Conservation (phyloP, 2,888 invertebrate genomes). For the Platycheirus rosarum region DNA sequence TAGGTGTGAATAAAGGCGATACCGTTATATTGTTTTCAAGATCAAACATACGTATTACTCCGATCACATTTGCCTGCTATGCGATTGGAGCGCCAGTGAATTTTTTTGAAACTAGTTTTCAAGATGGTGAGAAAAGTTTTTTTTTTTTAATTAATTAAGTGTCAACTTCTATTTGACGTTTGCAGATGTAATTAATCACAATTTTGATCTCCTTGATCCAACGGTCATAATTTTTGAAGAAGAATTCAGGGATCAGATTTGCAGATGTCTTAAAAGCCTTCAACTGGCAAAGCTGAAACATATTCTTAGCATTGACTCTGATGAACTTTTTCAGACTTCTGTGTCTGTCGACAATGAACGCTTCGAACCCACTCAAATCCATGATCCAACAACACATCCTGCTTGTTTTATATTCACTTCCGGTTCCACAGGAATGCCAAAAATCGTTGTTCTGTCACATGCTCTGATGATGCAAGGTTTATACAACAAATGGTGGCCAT, state of each 20-base stretch:
- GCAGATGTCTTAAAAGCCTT: not conserved
- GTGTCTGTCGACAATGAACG: not conserved
- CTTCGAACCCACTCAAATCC: constrained; percentile 10
- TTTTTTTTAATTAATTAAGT: not conserved
- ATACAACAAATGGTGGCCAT: constrained; percentile 14
- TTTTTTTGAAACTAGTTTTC: constrained; percentile 72
- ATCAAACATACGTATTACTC: constrained; percentile 51
- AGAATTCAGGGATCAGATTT: constrained; percentile 15
- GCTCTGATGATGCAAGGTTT: constrained; percentile 30
- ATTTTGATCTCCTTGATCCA: constrained; percentile 47
- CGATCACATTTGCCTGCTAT: constrained; percentile 69
- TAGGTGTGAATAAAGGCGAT: constrained; percentile 71
- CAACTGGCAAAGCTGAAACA: constrained; percentile 20
- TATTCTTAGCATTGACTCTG: not conserved
- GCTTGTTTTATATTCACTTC: constrained; percentile 65
- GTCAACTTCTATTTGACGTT: not conserved
- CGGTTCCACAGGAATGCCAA: constrained; percentile 67
- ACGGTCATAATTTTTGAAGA: constrained; percentile 65
- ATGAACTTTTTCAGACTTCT: not conserved
- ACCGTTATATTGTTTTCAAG: constrained; percentile 66
- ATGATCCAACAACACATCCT: constrained; percentile 47
- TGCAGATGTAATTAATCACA: constrained; percentile 46
- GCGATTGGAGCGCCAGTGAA: constrained; percentile 69
- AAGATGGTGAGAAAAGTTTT: constrained; percentile 51
- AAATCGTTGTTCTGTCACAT: constrained; percentile 59